Percentiles rank a stretch among this genome's conserved stretches.
These are phyloP conservation scores for Carcina quercana DNA, from an alignment of 2,888 invertebrate genomes.

Conservation along the genomic window DNA sequence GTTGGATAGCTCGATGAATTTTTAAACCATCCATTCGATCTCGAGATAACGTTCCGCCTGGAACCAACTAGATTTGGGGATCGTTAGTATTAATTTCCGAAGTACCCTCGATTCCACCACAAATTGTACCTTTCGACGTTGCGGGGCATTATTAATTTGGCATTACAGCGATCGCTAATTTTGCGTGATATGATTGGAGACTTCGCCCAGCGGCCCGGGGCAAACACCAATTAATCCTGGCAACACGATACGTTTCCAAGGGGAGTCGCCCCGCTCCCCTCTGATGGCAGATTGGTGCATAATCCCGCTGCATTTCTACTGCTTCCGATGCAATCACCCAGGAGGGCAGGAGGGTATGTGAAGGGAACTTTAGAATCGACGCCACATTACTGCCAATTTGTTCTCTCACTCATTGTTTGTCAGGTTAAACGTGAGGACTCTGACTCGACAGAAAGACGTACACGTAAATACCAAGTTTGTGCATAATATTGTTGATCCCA, in stretches of 20 bases:
- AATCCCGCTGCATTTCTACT: conserved; percentile 64
- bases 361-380: conserved; percentile 31
- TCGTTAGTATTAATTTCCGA: conserved; percentile 8
- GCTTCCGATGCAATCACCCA: conserved; percentile 54
- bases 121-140: conserved; percentile 14
- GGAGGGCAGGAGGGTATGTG: conserved; percentile 40
- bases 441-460: too few relatives aligned
- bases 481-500: too few relatives aligned
- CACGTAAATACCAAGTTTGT: too few relatives aligned
- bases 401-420: conserved; percentile 45
- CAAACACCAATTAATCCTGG: conserved; percentile 70
- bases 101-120: conserved; percentile 9
- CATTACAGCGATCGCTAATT: conserved; percentile 60
- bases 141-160: conserved; percentile 51
- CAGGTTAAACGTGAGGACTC: too few relatives aligned
- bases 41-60: neutral
- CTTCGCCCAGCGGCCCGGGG: conserved; percentile 47
- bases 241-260: conserved; percentile 50
- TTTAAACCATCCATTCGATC: neutral
- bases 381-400: conserved; percentile 45
- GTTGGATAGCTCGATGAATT: neutral
- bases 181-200: conserved; percentile 55
- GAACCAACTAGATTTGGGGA: conserved; percentile 6
- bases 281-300: conserved; percentile 54
- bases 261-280: conserved; percentile 36